phyloP scores from a whole-genome alignment of 2,113 vertebrate genomes.

The Prochilodus magdalenae region DNA sequence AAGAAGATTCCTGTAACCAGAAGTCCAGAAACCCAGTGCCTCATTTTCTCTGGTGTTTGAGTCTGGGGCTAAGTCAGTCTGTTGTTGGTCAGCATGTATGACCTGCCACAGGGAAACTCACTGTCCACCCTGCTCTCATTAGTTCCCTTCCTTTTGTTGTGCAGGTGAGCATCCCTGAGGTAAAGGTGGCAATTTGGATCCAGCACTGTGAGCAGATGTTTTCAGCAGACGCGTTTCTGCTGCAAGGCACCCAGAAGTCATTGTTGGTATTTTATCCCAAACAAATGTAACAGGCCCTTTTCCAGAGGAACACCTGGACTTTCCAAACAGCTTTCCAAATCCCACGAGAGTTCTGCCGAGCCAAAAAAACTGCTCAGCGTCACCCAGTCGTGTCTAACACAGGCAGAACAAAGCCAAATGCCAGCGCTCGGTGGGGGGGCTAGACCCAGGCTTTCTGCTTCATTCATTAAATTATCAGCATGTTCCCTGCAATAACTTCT shows the following conservation, averaged over 20 bases:
- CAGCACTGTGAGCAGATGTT: conserved; percentile 10
- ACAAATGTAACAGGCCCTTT: conserved; percentile 31
- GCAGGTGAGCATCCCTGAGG: background rate
- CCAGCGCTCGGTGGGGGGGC: background rate
- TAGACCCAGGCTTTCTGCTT: background rate
- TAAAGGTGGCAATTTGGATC: conserved; percentile 17
- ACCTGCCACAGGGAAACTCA: background rate
- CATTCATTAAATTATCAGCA: conserved; percentile 3
- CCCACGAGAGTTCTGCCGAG: conserved; percentile 8
- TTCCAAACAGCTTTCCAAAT: conserved; percentile 24
- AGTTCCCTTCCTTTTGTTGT: background rate
- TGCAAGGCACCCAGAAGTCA: conserved; percentile 22
- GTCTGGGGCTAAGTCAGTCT: background rate
- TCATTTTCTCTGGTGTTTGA: background rate
- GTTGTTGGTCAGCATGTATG: background rate
- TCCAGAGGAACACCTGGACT: conserved; percentile 43
- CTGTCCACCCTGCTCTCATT: background rate
- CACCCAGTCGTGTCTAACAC: background rate
- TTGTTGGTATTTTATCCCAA: conserved; percentile 33
- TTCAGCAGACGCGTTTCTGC: conserved; percentile 38
- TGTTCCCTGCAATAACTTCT: conserved; percentile 8
- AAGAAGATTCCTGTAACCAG: background rate
- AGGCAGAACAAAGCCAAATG: conserved; percentile 9
- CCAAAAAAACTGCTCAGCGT: conserved; percentile 18
- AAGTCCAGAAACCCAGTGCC: background rate